Base-by-base conservation (phyloP, 92 coral and sea anemone genomes). In the Parazoanthus darwini region DNA sequence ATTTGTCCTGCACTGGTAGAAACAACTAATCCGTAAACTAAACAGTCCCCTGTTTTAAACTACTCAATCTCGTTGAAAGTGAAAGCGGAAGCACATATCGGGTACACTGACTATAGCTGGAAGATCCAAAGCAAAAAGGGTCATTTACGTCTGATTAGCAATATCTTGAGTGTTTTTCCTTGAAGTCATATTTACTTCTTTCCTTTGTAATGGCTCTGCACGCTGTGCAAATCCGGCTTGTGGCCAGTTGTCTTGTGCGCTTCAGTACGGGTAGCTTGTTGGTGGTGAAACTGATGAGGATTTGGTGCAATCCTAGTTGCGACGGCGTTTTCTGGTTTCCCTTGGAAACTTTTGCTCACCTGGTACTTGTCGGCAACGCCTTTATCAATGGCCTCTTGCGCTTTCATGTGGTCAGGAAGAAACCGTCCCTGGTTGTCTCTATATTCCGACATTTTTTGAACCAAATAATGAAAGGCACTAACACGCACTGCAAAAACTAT, bases 361-460 rank as follows among this genome's bases (percentile, higher is more conserved):
- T 35, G 16, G 85, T 18, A 81, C 51, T 81, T 81, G 37, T 63
- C 36, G 1, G 51, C 74, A 35, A 81, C 74, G 15, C 74, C 74
- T 63, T 11, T 63, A 5, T 59, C 38, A 11, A 56, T 15, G 8
- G 85, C 85, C 5, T 63, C 74, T 6, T 63, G 6, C 8, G 85
- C 85, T 0, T 81, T 81, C 74, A 81, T 81, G 35, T 81, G 85
- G 39, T 81, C 85, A 33, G 85, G 85, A 39, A 81, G 73, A 59
- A 37, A 81, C 35, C 36, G 56, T 25, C 85, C 85, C 0, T 37
- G 6, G 18, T 35, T 3, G 85, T 81, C 74, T 63, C 85, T 81
- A 63, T 81, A 63, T 63, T 74, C 85, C 1, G 46, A 0, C 85
- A 81, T 81, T 39, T 9, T 37, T 76, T 39, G 13, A 76, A 44